A percentile compares a stretch with the other conserved stretches of the same genome.
phyloP scores from a whole-genome alignment of 1,140 invertebrate genomes.

The Telenomus remus region DNA sequence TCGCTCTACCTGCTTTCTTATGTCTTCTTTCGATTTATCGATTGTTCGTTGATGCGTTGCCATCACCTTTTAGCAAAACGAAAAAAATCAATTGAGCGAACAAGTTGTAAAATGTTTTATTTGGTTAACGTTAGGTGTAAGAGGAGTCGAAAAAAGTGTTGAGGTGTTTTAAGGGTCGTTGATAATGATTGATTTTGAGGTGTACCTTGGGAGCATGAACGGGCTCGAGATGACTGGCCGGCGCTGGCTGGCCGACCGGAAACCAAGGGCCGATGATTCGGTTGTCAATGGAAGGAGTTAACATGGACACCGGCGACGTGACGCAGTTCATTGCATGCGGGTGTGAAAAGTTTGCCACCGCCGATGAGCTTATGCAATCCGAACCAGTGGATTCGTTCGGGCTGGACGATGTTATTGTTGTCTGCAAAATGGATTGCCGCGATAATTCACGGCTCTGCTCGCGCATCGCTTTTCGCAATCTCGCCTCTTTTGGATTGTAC shows the following conservation, averaged over 20 bases:
- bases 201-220: conserved; percentile 70
- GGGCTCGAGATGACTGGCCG: conserved; percentile 65
- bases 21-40: conserved; percentile 71
- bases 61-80: conserved; percentile 62
- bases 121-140: background rate
- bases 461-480: conserved; percentile 79
- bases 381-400: conserved; percentile 67
- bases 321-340: conserved; percentile 61
- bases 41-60: conserved; percentile 69
- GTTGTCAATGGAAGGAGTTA: conserved; percentile 65
- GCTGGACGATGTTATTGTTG: conserved; percentile 49
- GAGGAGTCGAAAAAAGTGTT: background rate
- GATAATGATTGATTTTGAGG: background rate
- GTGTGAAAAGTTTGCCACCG: conserved; percentile 60
- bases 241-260: conserved; percentile 63
- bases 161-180: too few species aligned
- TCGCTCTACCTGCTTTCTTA: conserved; percentile 70
- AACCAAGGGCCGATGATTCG: conserved; percentile 70
- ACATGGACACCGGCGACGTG: conserved; percentile 61
- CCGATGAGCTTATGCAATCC: conserved; percentile 57
- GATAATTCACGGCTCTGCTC: conserved; percentile 74
- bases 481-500: conserved; percentile 80
- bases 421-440: conserved; percentile 68
- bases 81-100: background rate
- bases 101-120: background rate